Base-by-base conservation (phyloP, 2,888 invertebrate species). In the Drosophila anomalata region DNA sequence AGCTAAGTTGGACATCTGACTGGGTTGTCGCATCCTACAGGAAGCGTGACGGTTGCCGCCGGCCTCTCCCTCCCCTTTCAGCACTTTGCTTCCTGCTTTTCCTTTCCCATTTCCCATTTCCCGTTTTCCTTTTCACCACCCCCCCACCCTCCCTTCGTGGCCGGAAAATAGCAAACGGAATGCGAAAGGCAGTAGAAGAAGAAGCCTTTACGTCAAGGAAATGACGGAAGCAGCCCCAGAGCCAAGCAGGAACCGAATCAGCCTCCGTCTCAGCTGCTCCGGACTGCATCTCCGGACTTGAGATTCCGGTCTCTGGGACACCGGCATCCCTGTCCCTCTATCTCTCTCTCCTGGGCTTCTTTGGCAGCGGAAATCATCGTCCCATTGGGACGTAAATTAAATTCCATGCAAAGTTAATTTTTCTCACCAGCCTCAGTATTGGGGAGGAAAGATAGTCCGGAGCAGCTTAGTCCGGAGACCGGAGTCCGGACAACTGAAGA, bases 361-460 rank as follows among this genome's bases (percentile, higher is more conserved):
- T 79, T 74, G 76, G 76, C 87, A 88, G 17, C 12, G 89, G 89
- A 89, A 90, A 89, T 90, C 89, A 90, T 80, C 81, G 87, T 87
- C 87, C 72, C 71, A 79, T 59, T 59, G 85, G 90, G 70, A 87
- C 85, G 88, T 87, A 89, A 89, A 89, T 90, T 89, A 89, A 88
- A 89, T 90, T 89, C 88, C 82, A 86, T 74, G 83, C 87, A 78
- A 87, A 87, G 84, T 82, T 87, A 82, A 82, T 82, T 82, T 83
- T 79, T 74, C 60, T 31, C 66, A 61, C 56, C 48, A 62, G 48
- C 50, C 54, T 1, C 44, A 33, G 17, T 5, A 9, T 7, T 20
- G 20, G 31, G 62, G 12, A 36, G 9, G 17, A 17, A 7, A 29
- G 20, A 14, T 17, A 53, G 52, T 22, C 22, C 22, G 44, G 44